Conservation (phyloP, 1,140 invertebrate genomes). For the Apis florea region DNA sequence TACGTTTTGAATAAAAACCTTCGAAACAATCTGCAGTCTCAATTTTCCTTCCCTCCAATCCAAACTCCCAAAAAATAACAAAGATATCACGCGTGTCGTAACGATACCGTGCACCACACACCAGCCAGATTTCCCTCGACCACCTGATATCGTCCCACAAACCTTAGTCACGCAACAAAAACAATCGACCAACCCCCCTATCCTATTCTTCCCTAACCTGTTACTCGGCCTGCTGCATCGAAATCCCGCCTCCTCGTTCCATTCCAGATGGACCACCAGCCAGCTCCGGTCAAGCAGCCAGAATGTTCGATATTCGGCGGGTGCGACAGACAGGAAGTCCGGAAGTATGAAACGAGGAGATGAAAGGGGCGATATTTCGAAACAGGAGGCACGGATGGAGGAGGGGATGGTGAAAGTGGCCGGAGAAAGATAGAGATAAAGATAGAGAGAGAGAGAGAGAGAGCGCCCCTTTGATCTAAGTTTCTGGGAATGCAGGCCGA, state of each 20-base stretch:
- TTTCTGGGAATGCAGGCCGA: constrained; percentile 69
- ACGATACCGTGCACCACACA: not conserved
- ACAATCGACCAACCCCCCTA: not conserved
- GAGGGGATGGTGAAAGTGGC: constrained; percentile 33
- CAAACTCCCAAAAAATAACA: not conserved
- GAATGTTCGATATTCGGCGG: constrained; percentile 45
- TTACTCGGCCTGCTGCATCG: not conserved
- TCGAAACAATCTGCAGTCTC: not conserved
- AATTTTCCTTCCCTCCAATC: not conserved
- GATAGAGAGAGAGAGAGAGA: constrained; percentile 20
- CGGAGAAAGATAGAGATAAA: constrained; percentile 29
- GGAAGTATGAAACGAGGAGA: constrained; percentile 40
- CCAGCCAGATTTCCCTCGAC: not conserved
- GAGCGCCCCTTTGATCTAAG: constrained; percentile 72
- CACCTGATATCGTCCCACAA: not conserved
- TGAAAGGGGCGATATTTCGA: constrained; percentile 44
- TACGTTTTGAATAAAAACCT: too few relatives aligned
- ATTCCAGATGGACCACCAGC: not conserved
- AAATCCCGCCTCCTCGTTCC: not conserved
- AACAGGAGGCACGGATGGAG: constrained; percentile 17
- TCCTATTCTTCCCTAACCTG: constrained; percentile 3
- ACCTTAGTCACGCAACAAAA: constrained; percentile 16
- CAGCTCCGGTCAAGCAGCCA: constrained; percentile 40
- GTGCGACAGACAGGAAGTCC: constrained; percentile 15
- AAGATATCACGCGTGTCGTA: not conserved